Conservation (phyloP, 2,888 invertebrate genomes). For the Hofmannophila pseudospretella region DNA sequence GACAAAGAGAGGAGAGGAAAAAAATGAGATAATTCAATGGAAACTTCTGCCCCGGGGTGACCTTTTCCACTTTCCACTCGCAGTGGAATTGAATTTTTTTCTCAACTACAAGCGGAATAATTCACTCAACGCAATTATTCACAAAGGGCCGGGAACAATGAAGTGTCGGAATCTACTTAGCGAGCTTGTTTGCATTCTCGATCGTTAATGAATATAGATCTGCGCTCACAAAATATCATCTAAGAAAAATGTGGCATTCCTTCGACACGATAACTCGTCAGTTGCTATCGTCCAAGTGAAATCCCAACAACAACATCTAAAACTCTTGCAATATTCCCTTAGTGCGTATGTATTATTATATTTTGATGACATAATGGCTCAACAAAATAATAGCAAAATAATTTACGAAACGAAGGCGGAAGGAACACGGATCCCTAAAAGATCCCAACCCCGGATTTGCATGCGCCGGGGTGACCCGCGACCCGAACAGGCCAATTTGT, state of each 20-base stretch:
- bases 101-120: neutral
- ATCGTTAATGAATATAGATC: no score
- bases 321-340: no score
- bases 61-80: conserved; percentile 1
- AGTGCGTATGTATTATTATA: no score
- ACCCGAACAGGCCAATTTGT: conserved; percentile 9
- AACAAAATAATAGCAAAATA: no score
- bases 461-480: neutral
- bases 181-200: neutral
- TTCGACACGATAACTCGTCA: no score
- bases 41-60: neutral
- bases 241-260: no score
- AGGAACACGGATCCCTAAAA: no score
- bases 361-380: no score
- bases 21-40: conserved; percentile 1
- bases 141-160: neutral
- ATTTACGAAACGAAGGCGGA: no score
- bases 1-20: neutral
- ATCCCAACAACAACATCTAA: neutral
- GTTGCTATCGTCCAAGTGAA: neutral
- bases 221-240: no score
- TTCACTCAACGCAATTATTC: neutral
- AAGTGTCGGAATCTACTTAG: neutral
- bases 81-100: neutral
- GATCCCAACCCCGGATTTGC: neutral